These are phyloP conservation scores for Stichopus horrens DNA, from an alignment of 53 echinoderm and acorn worm genomes.

Conservation along the genomic window DNA sequence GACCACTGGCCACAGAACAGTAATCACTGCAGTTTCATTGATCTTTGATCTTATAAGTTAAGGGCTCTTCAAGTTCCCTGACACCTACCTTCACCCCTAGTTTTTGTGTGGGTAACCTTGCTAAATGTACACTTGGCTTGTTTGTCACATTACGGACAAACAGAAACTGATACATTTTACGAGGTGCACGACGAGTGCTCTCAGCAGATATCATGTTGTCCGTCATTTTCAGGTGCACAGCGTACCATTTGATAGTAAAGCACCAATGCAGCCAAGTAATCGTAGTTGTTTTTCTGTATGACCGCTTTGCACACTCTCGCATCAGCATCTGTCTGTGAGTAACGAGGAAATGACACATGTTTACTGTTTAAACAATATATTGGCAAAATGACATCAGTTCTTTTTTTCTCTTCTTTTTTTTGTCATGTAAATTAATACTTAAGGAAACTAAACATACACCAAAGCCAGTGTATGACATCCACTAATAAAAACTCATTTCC, in stretches of 20 bases:
- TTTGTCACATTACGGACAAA: neutral
- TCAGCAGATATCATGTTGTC: neutral
- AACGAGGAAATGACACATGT: slow-evolving; percentile 19
- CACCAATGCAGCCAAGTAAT: slow-evolving; percentile 71
- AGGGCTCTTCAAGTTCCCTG: too few relatives aligned
- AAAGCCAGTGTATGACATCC: too few relatives aligned
- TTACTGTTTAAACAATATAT: neutral
- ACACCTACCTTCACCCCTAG: too few relatives aligned
- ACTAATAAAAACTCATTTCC: too few relatives aligned
- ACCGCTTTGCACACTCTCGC: slow-evolving; percentile 82
- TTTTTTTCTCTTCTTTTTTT: too few relatives aligned
- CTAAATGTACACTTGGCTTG: neutral
- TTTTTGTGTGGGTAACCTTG: neutral
- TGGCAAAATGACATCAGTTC: too few relatives aligned
- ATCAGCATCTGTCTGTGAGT: slow-evolving; percentile 77
- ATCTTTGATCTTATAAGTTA: too few relatives aligned
- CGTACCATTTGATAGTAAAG: slow-evolving; percentile 98
- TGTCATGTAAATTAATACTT: too few relatives aligned
- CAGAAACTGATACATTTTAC: neutral
- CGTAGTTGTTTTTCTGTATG: slow-evolving; percentile 69
- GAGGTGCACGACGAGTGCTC: neutral
- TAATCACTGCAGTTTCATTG: too few relatives aligned
- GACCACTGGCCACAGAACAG: too few relatives aligned
- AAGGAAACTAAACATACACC: too few relatives aligned
- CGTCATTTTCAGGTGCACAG: neutral